A percentile compares a stretch with the other conserved stretches of the same genome.
These are phyloP conservation scores for Atherinosoma microstoma DNA, from an alignment of 2,797 vertebrate species.

Conservation along the genomic window DNA sequence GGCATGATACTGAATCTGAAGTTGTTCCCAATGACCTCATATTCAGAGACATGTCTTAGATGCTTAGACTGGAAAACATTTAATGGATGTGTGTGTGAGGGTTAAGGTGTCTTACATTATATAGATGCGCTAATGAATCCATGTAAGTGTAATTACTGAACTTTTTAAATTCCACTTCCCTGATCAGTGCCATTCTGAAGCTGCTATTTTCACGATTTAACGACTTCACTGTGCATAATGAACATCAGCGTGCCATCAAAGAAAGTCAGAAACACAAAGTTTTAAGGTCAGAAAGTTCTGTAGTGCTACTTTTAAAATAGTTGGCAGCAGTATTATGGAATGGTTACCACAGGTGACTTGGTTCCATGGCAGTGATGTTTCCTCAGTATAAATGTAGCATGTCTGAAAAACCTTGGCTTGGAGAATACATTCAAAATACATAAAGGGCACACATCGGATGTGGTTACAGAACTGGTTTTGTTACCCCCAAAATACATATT, in stretches of 20 bases:
- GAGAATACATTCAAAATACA: constrained; percentile 35
- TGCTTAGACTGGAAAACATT: neutral
- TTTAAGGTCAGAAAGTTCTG: too few species aligned
- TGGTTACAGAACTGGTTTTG: neutral
- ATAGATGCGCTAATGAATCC: too few species aligned
- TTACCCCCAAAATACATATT: constrained; percentile 2
- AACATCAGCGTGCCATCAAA: too few species aligned
- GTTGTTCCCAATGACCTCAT: neutral
- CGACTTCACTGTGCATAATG: too few species aligned
- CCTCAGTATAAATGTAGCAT: constrained; percentile 6
- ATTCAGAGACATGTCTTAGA: neutral
- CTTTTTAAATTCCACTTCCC: too few species aligned
- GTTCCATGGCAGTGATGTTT: neutral
- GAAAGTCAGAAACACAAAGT: too few species aligned
- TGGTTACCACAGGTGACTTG: neutral
- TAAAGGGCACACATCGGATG: constrained; percentile 5
- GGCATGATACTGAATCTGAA: neutral
- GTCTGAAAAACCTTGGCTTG: constrained; percentile 6
- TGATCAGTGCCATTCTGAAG: too few species aligned
- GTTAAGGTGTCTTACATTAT: too few species aligned
- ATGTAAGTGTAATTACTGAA: too few species aligned
- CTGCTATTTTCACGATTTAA: too few species aligned
- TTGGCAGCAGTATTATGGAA: too few species aligned
- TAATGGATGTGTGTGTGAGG: neutral
- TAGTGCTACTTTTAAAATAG: too few species aligned